Conservation (phyloP, 2,888 invertebrate genomes). For the Agriopis marginaria region DNA sequence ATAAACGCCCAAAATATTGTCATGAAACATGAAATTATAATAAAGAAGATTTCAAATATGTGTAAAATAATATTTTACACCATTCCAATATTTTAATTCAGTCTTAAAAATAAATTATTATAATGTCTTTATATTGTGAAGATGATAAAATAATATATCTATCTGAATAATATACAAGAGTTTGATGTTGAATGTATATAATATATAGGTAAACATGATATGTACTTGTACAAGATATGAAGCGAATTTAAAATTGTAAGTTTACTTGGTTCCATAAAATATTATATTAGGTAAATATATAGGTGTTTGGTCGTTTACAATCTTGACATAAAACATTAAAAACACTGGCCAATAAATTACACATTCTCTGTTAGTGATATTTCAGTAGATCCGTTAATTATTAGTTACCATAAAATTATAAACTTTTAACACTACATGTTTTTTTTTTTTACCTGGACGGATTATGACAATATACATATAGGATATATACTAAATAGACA, state of each 20-base stretch:
- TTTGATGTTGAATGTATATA: neutral
- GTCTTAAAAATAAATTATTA: constrained; percentile 75
- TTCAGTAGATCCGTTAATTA: no score
- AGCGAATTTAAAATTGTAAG: neutral
- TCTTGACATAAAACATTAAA: neutral
- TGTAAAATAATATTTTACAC: constrained; percentile 47
- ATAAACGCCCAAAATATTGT: constrained; percentile 44
- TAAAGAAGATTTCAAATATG: constrained; percentile 25
- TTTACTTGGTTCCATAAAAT: neutral
- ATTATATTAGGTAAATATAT: neutral
- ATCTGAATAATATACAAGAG: neutral
- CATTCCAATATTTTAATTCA: constrained; percentile 68
- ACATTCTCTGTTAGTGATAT: no score
- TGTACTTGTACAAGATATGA: neutral
- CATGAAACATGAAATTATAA: constrained; percentile 11
- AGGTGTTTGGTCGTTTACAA: neutral
- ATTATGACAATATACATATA: neutral
- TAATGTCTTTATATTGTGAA: constrained; percentile 48
- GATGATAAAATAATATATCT: neutral
- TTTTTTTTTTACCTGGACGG: neutral
- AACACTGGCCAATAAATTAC: neutral
- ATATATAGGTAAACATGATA: neutral
- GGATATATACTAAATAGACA: neutral
- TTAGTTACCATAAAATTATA: no score
- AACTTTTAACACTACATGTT: neutral